Percentiles rank a stretch among this genome's conserved stretches.
Evolutionary conservation across 2,113 vertebrate genomes (phyloP).

Genomic region (Colistium nudipinnis): DNA sequence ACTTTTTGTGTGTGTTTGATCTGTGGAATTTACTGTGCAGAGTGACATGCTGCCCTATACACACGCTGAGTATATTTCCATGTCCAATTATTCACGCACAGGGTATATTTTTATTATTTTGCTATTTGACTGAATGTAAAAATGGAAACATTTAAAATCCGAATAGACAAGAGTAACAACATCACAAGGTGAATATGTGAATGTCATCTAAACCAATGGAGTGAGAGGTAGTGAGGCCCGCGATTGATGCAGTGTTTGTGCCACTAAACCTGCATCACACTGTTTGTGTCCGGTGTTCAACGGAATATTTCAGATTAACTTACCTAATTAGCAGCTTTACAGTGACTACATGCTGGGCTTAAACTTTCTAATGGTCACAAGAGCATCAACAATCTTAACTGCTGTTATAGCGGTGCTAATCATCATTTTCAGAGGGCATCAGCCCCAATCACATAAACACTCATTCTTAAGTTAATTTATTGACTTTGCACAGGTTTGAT

Average conservation of each 20-base stretch:
- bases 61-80: not conserved
- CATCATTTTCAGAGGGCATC: not conserved
- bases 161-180: not conserved
- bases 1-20: constrained; percentile 52
- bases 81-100: no score
- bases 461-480: no score
- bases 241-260: not conserved
- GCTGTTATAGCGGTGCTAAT: no score
- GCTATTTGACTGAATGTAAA: no score
- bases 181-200: not conserved
- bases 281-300: no score
- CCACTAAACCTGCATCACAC: not conserved
- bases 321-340: not conserved
- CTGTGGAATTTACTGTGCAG: constrained; percentile 16
- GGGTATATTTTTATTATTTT: no score
- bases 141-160: no score
- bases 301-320: not conserved
- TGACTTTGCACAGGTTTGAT: not conserved
- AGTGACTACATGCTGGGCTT: not conserved
- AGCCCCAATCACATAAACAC: not conserved
- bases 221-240: not conserved
- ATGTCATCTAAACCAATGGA: not conserved
- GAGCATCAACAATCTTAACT: not conserved
- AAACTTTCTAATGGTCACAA: not conserved
- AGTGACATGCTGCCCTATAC: not conserved